Evolutionary conservation across 1,140 invertebrate genomes (phyloP), one percentile per base, ranked within the genome.

Genomic region (Trigoniulus corallinus): DNA sequence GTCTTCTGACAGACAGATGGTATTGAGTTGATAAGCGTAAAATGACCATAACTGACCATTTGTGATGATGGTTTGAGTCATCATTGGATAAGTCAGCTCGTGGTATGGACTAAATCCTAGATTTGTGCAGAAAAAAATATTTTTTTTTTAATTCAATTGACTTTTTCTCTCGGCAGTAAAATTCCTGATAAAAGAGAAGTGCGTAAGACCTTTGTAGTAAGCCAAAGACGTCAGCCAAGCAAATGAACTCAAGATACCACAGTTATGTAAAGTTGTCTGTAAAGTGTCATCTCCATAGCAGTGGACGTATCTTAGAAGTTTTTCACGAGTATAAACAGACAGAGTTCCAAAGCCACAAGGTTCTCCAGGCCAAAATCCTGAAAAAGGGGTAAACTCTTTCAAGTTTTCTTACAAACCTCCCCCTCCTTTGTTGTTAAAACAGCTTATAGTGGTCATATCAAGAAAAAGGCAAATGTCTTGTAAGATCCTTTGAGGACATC

Each of bases 1-100:
- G 56, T 77, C 54, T 24, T 64, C 60, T 61, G 78, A 71, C 46
- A 88, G 58, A 12, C 77, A 59, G 40, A 80, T 74, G 1, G 88
- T 93, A 62, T 95, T 95, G 24, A 94, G 61, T 66, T 95, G 91
- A 62, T 93, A 94, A 4, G 77, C 71, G 62, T 78, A 85, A 55
- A 94, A 88, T 1, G 79, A 80, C 76, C 83, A 89, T 0, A 73
- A 61, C 57, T 82, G 74, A 0, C 88, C 88, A 72, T 94, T 81
- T 1, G 85, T 86, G 24, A 91, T 71, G 43, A 93, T 66, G 2
- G 79, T 81, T 74, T 94, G 89, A 26, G 80, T 82, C 3, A 79
- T 74, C 25, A 94, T 62, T 13, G 91, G 91, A 65, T 94, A 93
- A 0, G 84, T 88, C 3, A 92, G 56, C 49, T 94, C 88, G 59